Conservation (phyloP, 2,797 vertebrate species). For the Myiotriccus ornatus region DNA sequence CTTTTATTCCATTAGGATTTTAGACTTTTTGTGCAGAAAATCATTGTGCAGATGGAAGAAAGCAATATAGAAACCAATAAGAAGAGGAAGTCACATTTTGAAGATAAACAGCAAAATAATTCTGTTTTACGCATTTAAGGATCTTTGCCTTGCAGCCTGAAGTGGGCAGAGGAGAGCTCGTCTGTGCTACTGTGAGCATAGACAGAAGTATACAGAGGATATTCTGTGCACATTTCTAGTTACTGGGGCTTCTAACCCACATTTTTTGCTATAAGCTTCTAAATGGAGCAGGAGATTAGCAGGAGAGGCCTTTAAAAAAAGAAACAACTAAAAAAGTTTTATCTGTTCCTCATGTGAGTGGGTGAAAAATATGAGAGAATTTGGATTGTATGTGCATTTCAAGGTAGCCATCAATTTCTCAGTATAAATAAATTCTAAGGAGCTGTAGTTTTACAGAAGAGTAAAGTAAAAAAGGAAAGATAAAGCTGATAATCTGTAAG, state of each 20-base stretch:
- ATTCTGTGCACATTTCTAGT: background rate
- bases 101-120: background rate
- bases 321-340: background rate
- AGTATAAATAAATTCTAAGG: background rate
- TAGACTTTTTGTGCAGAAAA: background rate
- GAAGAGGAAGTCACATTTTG: background rate
- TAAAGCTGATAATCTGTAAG: background rate
- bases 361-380: background rate
- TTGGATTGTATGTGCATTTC: background rate
- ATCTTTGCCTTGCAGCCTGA: conserved; percentile 31
- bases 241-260: background rate
- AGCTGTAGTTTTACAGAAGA: background rate
- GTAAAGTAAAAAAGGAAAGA: conserved; percentile 12
- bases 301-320: background rate
- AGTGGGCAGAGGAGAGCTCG: conserved; percentile 54
- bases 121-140: background rate
- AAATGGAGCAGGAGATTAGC: background rate
- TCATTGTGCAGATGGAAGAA: background rate
- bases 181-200: background rate
- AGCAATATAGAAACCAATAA: background rate
- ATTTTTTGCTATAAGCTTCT: background rate
- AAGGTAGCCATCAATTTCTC: background rate
- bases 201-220: background rate
- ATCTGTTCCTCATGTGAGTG: background rate
- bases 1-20: background rate